A percentile compares a stretch with the other conserved stretches of the same genome.
Conservation (phyloP, 2,888 invertebrate species). For the Myopa testacea region DNA sequence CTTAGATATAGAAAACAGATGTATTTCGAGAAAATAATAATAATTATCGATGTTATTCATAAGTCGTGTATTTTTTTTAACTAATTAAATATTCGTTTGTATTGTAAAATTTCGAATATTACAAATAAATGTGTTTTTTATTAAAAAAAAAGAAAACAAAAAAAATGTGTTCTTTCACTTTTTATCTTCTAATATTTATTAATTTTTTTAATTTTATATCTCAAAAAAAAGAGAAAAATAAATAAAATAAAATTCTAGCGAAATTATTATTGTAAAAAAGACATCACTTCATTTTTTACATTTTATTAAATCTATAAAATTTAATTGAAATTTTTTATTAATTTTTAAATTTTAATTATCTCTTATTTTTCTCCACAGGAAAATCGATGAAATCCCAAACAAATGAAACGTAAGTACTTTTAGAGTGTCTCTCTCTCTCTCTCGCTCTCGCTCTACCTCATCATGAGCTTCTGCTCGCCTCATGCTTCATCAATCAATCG, state of each 20-base stretch:
- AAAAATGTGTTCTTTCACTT: not conserved
- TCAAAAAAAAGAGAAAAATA: too few species aligned
- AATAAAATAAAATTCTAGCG: too few species aligned
- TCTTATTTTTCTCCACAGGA: conserved; percentile 51
- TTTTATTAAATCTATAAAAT: too few species aligned
- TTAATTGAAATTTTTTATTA: too few species aligned
- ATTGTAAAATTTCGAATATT: conserved; percentile 30
- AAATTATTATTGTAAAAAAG: too few species aligned
- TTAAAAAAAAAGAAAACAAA: not conserved
- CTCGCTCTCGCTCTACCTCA: not conserved
- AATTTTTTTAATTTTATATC: not conserved
- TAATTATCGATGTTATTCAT: conserved; percentile 20
- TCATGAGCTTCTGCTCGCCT: not conserved
- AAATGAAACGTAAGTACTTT: conserved; percentile 67
- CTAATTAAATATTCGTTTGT: not conserved
- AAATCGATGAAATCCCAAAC: conserved; percentile 65
- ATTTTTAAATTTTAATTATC: not conserved
- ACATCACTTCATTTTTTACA: too few species aligned
- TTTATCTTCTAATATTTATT: not conserved
- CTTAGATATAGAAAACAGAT: conserved; percentile 10
- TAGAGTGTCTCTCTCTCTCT: not conserved
- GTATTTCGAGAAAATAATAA: conserved; percentile 8
- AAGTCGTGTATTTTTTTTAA: conserved; percentile 8
- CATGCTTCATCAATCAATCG: not conserved
- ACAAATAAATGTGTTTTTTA: conserved; percentile 35